A percentile compares a stretch with the other conserved stretches of the same genome.
phyloP scores from a whole-genome alignment of 2,113 vertebrate genomes.

The Coregonus clupeaformis region DNA sequence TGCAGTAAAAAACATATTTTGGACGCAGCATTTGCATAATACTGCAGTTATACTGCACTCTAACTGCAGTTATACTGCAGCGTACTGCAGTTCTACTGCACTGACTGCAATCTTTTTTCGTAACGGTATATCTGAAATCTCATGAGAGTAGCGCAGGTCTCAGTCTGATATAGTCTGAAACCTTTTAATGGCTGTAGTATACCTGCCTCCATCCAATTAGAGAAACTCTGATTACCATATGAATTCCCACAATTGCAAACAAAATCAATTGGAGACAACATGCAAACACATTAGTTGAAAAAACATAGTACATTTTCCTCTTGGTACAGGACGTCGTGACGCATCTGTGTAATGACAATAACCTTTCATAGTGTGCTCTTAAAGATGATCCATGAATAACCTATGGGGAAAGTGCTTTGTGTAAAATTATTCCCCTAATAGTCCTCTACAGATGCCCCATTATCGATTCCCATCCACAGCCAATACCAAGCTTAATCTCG shows the following conservation, averaged over 20 bases:
- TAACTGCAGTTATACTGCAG: no score
- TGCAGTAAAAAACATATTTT: no score
- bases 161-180: no score
- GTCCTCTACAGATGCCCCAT: conserved; percentile 61
- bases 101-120: conserved; percentile 7
- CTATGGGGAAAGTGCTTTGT: conserved; percentile 47
- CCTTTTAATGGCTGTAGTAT: no score
- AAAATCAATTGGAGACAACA: no score
- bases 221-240: no score
- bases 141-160: neutral
- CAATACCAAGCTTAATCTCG: conserved; percentile 63
- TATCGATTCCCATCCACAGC: conserved; percentile 67
- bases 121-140: neutral
- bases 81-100: no score
- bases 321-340: neutral
- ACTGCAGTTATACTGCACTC: no score
- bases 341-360: conserved; percentile 42
- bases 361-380: conserved; percentile 61
- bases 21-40: no score
- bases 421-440: conserved; percentile 66
- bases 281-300: neutral
- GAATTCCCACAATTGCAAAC: no score
- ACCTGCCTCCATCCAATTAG: no score
- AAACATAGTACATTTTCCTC: neutral
- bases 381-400: conserved; percentile 49